Base-by-base conservation (phyloP, 1,140 invertebrate genomes). In the Trichonephila inaurata region DNA sequence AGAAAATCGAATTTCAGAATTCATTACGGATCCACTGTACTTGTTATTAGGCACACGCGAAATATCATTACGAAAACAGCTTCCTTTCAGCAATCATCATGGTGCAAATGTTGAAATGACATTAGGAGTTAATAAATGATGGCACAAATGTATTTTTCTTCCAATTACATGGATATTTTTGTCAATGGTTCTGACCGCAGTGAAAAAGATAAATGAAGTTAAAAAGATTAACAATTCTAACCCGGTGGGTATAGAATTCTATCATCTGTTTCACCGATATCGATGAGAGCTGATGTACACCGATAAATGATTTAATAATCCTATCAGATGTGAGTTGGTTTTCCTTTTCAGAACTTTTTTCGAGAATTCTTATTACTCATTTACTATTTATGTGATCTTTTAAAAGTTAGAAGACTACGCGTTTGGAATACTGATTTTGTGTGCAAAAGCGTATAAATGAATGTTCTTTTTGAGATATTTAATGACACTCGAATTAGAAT, bases 41-140 rank as follows among this genome's bases (percentile, higher is more conserved):
- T n/a, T 66, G 33, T 64, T 83, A 87, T 92, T 92, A 92, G 28
- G 64, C 40, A 82, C 40, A 91, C 44, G 77, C n/a, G 64, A 61
- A 92, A 92, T 92, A 92, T 87, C 83, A 92, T 92, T 92, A 92
- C 24, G 62, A 87, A 87, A 72, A 92, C 51, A 12, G 21, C 28
- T 21, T 85, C 33, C 81, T 81, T 61, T 81, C 66, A 92, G 66
- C 82, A 83, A 85, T 64, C 66, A 92, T 21, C 44, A 19, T 19
- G 19, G 61, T 40, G 66, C 28, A 92, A 66, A 92, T 66, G 81
- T 61, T 60, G 90, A 81, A 92, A 62, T 69, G 77, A 91, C 66
- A 82, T 91, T 69, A 51, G 33, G 51, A 81, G 87, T 92, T 92
- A 87, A 92, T 92, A 87, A 92, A 92, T 92, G 91, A 92, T 87